phyloP scores from a whole-genome alignment of 2,113 vertebrate genomes.

The Tympanuchus pallidicinctus region DNA sequence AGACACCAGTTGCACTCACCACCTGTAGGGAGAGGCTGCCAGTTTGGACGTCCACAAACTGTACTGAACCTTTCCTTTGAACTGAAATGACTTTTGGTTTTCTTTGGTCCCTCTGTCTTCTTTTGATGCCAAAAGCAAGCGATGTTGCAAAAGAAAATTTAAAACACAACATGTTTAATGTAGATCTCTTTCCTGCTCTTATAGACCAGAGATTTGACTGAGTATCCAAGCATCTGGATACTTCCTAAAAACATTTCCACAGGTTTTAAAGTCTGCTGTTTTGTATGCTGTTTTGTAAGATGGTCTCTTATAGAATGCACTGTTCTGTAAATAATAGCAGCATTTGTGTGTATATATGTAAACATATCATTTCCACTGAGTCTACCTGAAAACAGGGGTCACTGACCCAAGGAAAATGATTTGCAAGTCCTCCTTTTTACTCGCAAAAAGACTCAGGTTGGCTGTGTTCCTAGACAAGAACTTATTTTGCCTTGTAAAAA shows the following conservation, averaged over 20 bases:
- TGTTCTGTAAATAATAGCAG: not conserved
- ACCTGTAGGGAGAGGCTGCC: not conserved
- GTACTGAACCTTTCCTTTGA: constrained; percentile 18
- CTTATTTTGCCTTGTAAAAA: constrained; percentile 19
- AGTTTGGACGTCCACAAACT: not conserved
- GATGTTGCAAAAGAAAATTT: constrained; percentile 29
- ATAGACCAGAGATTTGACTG: constrained; percentile 41
- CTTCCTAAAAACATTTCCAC: constrained; percentile 19
- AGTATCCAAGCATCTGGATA: constrained; percentile 26
- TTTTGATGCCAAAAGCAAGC: constrained; percentile 21
- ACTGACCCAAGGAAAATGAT: not conserved
- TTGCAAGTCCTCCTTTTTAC: not conserved
- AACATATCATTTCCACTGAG: not conserved
- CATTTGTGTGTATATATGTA: not conserved
- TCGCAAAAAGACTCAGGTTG: not conserved
- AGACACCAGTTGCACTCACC: not conserved
- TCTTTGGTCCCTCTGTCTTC: not conserved
- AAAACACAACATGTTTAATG: constrained; percentile 15
- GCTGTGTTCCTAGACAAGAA: not conserved
- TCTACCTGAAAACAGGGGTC: constrained; percentile 4
- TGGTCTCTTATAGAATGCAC: not conserved
- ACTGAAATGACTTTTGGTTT: not conserved
- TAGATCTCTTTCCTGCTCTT: not conserved
- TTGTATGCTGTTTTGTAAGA: not conserved
- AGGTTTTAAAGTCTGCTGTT: not conserved